phyloP scores from a whole-genome alignment of 37 sponge, comb jelly and placozoan genomes.

The Eunapius fragilis region DNA sequence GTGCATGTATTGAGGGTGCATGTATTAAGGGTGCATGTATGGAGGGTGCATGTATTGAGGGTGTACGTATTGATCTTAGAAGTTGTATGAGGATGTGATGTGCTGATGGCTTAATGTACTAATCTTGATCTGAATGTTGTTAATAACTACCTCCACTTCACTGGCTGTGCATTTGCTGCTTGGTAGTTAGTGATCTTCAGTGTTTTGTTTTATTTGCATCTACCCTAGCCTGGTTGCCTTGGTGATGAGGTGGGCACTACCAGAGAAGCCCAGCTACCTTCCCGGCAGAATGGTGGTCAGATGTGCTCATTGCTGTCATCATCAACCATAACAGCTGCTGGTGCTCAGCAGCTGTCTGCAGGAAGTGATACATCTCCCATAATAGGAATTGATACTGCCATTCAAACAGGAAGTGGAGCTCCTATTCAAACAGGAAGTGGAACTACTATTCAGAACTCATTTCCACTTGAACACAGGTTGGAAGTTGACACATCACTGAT shows the following conservation, averaged over 20 bases:
- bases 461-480: too few relatives aligned
- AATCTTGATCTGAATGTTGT: too few relatives aligned
- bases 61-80: background rate
- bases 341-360: background rate
- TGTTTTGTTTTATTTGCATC: background rate
- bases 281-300: background rate
- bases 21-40: too few relatives aligned
- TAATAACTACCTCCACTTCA: too few relatives aligned
- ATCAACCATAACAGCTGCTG: background rate
- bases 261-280: background rate
- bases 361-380: background rate
- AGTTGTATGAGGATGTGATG: background rate
- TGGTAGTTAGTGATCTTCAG: too few relatives aligned
- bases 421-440: too few relatives aligned
- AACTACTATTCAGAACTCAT: too few relatives aligned
- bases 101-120: too few relatives aligned
- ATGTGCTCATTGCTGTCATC: background rate
- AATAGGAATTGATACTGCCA: background rate
- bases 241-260: background rate
- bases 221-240: background rate
- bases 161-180: too few relatives aligned
- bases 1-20: too few relatives aligned
- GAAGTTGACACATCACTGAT: too few relatives aligned
- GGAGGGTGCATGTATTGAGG: background rate
- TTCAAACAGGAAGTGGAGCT: background rate